Base-by-base conservation (phyloP, 2,113 vertebrate genomes). In the Otocyon megalotis region DNA sequence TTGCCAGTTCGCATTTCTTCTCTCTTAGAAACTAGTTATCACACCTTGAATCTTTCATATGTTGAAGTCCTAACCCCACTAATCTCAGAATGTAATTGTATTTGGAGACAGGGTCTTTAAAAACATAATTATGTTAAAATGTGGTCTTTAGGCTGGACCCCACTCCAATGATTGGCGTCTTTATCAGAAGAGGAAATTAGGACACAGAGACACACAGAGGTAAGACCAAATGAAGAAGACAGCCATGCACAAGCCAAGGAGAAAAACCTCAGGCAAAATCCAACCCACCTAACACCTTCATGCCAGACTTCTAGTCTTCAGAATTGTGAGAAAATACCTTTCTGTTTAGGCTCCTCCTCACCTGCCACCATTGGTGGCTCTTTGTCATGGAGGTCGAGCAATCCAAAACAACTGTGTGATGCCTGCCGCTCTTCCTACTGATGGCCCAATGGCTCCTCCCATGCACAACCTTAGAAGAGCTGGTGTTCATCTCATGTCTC, bases 341-440 rank as follows among this genome's bases (percentile, higher is more conserved):
- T 82, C 54, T 43, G 24, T 43, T 62, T 37, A 43, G 43, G 14
- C 24, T 76, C 14, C 72, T 69, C 43, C 24, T 24, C 43, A 48
- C 7, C 26, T 13, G 13, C 7, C 17, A 22, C 77, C 30, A n/a
- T 80, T 20, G 14, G n/a, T 81, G 24, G 35, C 43, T 14, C 35
- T 83, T 62, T 62, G 35, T 26, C 2, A 5, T 28, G 81, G 81
- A 1, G 0, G 24, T 28, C 24, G 14, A 62, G 80, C 6, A 37
- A 83, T 16, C 35, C 24, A 16, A 37, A 35, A 15, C 56, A 58
- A 37, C 54, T 7, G 17, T 2, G 20, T 28, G 48, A 16, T n/a
- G 0, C 35, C 0, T n/a, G 0, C 35, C 0, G 3, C 37, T 26
- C 30, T 63, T 35, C n/a, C 5, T 50, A 3, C 2, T 19, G 30